phyloP scores from a whole-genome alignment of 2,888 invertebrate genomes.

The Aproaerema taeniolella region DNA sequence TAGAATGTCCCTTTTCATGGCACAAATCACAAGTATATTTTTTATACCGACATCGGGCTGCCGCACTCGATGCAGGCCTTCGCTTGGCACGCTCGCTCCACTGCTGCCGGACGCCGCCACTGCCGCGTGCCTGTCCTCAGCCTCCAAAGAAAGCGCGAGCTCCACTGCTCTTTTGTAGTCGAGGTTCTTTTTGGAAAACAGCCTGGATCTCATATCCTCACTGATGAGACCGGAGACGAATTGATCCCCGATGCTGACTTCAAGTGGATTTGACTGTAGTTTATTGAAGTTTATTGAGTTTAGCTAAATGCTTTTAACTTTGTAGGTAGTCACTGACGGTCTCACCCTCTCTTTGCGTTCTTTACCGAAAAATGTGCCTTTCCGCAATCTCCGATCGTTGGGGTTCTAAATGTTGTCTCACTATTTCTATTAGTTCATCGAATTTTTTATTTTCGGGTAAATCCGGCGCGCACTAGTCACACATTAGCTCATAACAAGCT shows the following conservation, averaged over 20 bases:
- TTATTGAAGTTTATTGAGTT: constrained; percentile 17
- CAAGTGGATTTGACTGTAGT: constrained; percentile 4
- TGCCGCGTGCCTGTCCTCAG: constrained; percentile 14
- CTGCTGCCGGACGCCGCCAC: neutral
- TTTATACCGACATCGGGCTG: neutral
- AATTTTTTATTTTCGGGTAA: constrained; percentile 13
- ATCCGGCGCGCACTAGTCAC: constrained; percentile 14
- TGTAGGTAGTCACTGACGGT: constrained; percentile 20
- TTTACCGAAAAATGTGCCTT: constrained; percentile 20
- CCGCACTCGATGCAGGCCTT: neutral
- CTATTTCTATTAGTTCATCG: constrained; percentile 11
- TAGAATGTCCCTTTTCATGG: neutral
- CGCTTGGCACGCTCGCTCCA: neutral
- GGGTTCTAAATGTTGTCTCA: constrained; percentile 20
- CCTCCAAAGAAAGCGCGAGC: constrained; percentile 21
- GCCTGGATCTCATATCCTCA: constrained; percentile 20
- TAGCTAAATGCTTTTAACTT: constrained; percentile 19
- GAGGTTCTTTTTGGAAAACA: constrained; percentile 21
- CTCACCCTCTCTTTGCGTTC: constrained; percentile 19
- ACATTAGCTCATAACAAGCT: constrained; percentile 6
- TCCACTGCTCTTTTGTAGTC: constrained; percentile 23
- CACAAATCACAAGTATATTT: constrained; percentile 3
- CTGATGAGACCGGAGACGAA: constrained; percentile 20
- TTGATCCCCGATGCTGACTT: constrained; percentile 19
- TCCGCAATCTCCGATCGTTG: constrained; percentile 24